Base-by-base conservation (phyloP, 2,888 invertebrate species). In the Cylindroiulus punctatus region DNA sequence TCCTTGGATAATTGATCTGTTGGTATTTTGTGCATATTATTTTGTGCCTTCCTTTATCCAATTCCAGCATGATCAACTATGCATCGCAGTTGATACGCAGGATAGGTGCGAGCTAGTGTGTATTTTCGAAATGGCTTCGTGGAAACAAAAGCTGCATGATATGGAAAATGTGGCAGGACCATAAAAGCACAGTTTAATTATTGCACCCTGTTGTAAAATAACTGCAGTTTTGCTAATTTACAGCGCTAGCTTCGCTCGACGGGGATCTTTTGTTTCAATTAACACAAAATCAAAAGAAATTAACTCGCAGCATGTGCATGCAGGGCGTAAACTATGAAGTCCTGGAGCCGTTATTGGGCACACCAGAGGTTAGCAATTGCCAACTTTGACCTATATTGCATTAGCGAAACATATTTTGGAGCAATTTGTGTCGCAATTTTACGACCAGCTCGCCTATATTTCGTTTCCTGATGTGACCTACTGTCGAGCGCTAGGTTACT, bases 351-450 rank as follows among this genome's bases (percentile, higher is more conserved):
- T 52, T 57, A 57, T 22, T 57, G 57, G 57, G n/a, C 30, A 26
- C 65, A 76, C 8, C 30, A 76, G 30, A 76, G 76, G 76, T 76
- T 76, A 76, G 14, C 30, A 76, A 76, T 76, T 76, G 76, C 76
- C 26, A 76, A 76, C 76, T 76, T 30, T 76, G 76, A 30, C 76
- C 76, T 76, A 76, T 76, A 76, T 76, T 30, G 17, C 76, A 76
- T 76, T 30, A 76, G 30, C 30, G 30, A 12, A 76, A 65, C 12
- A 26, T 0, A 65, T 65, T 65, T 65, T 26, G 65, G 65, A 76
- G 30, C 76, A 12, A 76, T 76, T 76, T 30, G 3, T 14, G 76
- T 30, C 30, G 76, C 30, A 30, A 30, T 76, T 76, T 76, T 76
- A 30, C 14, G 76, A 76, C 76, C 8, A 26, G 76, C 14, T 26